Base-by-base conservation (phyloP, 1,140 invertebrate species). In the Cyrtorhinus lividipennis region DNA sequence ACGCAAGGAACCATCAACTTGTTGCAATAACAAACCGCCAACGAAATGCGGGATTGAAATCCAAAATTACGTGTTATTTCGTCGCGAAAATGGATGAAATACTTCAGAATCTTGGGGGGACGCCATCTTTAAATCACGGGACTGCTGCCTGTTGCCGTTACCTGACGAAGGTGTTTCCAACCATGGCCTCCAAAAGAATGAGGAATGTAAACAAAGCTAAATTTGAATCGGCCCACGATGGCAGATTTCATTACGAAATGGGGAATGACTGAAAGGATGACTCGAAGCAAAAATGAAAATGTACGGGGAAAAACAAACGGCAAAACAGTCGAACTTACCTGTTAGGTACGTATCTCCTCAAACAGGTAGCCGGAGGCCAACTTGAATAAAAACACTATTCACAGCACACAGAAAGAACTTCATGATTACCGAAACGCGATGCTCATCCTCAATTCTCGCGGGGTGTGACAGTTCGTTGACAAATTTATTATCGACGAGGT, bases 121-220 rank as follows among this genome's bases (percentile, higher is more conserved):
- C 62, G 62, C 62, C 62, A 63, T 63, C 53, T 63, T 63, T 59
- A 62, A 57, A 63, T 63, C 56, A 63, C 53, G 56, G 30, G 13
- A 26, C 62, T 22, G 56, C 25, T 38, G 30, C 46, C 61, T 27
- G 26, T 53, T 25, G 25, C 62, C 62, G 22, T 63, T 63, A 63
- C 62, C 62, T 63, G 62, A 15, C 5, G 27, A 63, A 63, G 62
- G 62, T 63, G 62, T 53, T 56, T 57, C 38, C 62, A n/a, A n/a
- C 26, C 62, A 63, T n/a, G 56, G 25, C 24, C 30, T 20, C 27
- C n/a, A 22, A 18, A 56, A 59, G 12, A 20, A 8, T 23, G 5
- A 13, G 23, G 24, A 12, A 59, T 59, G 26, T 24, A 56, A 56
- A 62, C 22, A 62, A 25, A 1, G 25, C 2, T 56, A 1, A 62